Base-by-base conservation (phyloP, 2,888 invertebrate species). In the Sclerodermus sp. region DNA sequence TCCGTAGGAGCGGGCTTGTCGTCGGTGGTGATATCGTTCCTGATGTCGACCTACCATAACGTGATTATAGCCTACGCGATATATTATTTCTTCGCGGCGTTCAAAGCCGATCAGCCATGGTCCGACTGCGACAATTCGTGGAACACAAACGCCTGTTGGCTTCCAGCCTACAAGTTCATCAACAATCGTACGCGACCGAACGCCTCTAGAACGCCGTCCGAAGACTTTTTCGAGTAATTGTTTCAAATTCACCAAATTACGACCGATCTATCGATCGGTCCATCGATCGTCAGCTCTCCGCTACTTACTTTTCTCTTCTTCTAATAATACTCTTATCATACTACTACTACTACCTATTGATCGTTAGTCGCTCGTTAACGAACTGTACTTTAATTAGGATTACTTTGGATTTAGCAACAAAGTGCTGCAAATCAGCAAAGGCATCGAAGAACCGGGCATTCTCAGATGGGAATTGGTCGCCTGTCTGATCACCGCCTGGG, bases 1-100 rank as follows among this genome's bases (percentile, higher is more conserved):
- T 13, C 34, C 2, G 10, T 12, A 95, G 95, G 96, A 70, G 91
- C 93, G 62, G 96, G 96, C 51, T 82, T 96, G 66, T 93, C 94
- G 53, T 94, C 93, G 77, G 94, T 96, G 58, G 88, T 95, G 76
- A 91, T 96, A 78, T 95, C 96, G 62, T 94, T 96, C 81, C 82
- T 95, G 74, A 90, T 96, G 87, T 93, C 94, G 63, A 93, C 95
- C 45, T 96, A 96, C 80, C 96, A 96, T 80, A 94, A 93, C 79
- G 93, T 96, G 64, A 92, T 96, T 78, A 94, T 96, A 79, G 91
- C 93, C 54, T 96, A 96, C 85, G 89, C 93, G 46, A 89, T 95
- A 69, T 95, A 92, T 79, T 96, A 95, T 80, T 90, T 96, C 79
- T 92, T 93, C 79, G 90, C 93, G 53, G 91, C 94, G 23, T 93